phyloP scores from a whole-genome alignment of 2,888 invertebrate genomes.

The Baccha elongata region DNA sequence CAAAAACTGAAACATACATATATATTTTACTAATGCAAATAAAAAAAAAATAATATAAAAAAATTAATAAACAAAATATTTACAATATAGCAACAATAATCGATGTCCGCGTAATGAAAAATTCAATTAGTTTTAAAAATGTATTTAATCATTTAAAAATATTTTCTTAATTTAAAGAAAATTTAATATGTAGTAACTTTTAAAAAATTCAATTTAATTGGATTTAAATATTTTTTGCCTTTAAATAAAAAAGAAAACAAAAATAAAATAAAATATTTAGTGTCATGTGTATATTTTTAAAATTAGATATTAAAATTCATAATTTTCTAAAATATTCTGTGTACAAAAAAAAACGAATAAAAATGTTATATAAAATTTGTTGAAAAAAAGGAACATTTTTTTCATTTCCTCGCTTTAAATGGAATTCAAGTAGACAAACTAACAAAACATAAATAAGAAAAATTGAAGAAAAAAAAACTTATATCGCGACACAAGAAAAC shows the following conservation, averaged over 20 bases:
- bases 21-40: conserved; percentile 71
- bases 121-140: conserved; percentile 8
- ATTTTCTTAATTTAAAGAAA: conserved; percentile 14
- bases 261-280: neutral
- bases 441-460: conserved; percentile 17
- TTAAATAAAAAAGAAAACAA: conserved; percentile 22
- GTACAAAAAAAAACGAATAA: conserved; percentile 49
- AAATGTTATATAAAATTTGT: conserved; percentile 41
- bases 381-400: conserved; percentile 46
- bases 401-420: conserved; percentile 71
- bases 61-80: conserved; percentile 54
- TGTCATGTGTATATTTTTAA: conserved; percentile 42
- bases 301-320: neutral
- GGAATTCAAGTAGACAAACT: conserved; percentile 69
- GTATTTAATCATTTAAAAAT: conserved; percentile 1
- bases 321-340: conserved; percentile 33
- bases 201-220: conserved; percentile 28
- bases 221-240: conserved; percentile 46
- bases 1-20: conserved; percentile 5
- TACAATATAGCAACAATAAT: conserved; percentile 61
- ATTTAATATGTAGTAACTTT: neutral
- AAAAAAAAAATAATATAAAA: conserved; percentile 9
- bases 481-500: conserved; percentile 37
- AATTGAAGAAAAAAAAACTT: conserved; percentile 16
- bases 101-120: conserved; percentile 58